Percentiles rank a stretch among this genome's conserved stretches.
Conservation (phyloP, 2,113 vertebrate species). For the Sinocyclocheilus grahami region DNA sequence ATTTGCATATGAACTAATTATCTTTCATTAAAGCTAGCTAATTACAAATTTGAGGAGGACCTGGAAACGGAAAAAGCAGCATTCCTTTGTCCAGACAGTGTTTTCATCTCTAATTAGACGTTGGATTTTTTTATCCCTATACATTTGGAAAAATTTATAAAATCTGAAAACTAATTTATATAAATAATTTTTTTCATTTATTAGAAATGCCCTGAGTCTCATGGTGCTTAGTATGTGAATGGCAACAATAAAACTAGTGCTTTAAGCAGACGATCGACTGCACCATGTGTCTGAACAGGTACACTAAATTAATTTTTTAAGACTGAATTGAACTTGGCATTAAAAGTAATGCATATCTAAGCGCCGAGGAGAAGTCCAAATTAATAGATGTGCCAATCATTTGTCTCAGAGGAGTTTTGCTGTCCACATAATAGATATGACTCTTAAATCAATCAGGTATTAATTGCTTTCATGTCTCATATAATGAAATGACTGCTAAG, state of each 20-base stretch:
- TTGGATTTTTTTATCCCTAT: background rate
- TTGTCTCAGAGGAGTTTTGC: constrained; percentile 53
- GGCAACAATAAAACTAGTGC: background rate
- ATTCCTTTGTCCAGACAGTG: background rate
- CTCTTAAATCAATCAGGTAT: constrained; percentile 56
- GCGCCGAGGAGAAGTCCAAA: constrained; percentile 43
- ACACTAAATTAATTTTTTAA: constrained; percentile 46
- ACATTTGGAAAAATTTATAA: background rate
- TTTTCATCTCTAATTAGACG: background rate
- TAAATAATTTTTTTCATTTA: background rate
- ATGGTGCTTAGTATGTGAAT: constrained; percentile 9
- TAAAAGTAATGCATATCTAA: constrained; percentile 25
- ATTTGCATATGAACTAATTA: constrained; percentile 77
- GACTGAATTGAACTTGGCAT: constrained; percentile 51
- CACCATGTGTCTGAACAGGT: constrained; percentile 41
- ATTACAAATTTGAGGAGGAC: constrained; percentile 66
- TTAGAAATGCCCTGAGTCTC: background rate
- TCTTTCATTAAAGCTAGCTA: constrained; percentile 65
- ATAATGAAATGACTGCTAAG: constrained; percentile 49
- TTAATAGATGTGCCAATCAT: constrained; percentile 65
- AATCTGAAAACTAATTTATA: background rate
- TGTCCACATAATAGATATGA: constrained; percentile 53
- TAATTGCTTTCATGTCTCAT: constrained; percentile 58
- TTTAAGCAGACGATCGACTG: background rate
- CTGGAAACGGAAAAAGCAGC: background rate